A percentile compares a stretch with the other conserved stretches of the same genome.
Conservation (phyloP, 2,113 vertebrate species). For the Neomonachus schauinslandi region DNA sequence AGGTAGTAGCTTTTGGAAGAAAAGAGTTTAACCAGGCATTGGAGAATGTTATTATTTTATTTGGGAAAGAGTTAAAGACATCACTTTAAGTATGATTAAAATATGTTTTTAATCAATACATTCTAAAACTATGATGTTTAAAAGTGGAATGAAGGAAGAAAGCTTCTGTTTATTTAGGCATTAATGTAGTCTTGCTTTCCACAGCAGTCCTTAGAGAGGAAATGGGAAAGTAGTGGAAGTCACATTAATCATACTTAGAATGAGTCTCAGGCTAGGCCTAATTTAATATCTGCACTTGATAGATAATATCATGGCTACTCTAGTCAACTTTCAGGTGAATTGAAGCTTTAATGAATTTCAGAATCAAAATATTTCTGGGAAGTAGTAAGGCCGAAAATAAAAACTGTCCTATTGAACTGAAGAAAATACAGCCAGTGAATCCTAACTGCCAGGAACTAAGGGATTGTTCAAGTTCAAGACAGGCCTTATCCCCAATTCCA, state of each 20-base stretch:
- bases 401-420: background rate
- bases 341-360: constrained; percentile 61
- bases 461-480: background rate
- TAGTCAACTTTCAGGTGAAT: constrained; percentile 52
- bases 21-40: constrained; percentile 41
- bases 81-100: constrained; percentile 71
- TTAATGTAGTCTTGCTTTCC: constrained; percentile 55
- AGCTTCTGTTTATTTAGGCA: constrained; percentile 72
- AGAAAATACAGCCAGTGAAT: constrained; percentile 36
- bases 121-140: constrained; percentile 72
- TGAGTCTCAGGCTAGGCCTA: constrained; percentile 12
- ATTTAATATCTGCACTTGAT: constrained; percentile 55
- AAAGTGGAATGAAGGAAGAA: constrained; percentile 65
- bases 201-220: constrained; percentile 68
- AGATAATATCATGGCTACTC: constrained; percentile 56
- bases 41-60: constrained; percentile 67
- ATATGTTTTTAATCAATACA: constrained; percentile 74
- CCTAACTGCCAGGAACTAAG: constrained; percentile 11
- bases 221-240: constrained; percentile 60
- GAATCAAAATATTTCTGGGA: constrained; percentile 60
- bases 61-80: constrained; percentile 68
- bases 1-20: constrained; percentile 67
- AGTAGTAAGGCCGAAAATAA: constrained; percentile 55
- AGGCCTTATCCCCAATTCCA: background rate
- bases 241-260: constrained; percentile 66